Evolutionary conservation across 2,888 invertebrate species (phyloP).

Genomic region (Volucella zonaria): DNA sequence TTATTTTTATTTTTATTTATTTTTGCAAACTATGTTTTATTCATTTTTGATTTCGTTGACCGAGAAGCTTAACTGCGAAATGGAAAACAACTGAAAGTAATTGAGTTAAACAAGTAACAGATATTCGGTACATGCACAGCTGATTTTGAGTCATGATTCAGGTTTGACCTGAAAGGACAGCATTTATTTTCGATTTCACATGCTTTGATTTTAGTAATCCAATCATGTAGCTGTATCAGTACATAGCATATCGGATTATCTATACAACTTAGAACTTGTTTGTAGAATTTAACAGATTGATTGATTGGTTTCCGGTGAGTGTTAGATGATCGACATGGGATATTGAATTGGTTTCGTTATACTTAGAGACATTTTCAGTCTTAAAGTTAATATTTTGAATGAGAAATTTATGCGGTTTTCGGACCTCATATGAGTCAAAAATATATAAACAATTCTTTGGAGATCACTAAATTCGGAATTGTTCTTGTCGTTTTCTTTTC

Average conservation of each 20-base stretch:
- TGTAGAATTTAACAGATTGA: not conserved
- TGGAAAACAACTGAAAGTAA: slow-evolving; percentile 64
- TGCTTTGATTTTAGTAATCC: slow-evolving; percentile 8
- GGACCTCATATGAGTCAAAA: too few relatives aligned
- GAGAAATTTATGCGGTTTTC: too few relatives aligned
- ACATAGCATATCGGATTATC: not conserved
- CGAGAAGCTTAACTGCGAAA: slow-evolving; percentile 54
- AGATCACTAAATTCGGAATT: too few relatives aligned
- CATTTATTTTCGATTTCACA: slow-evolving; percentile 61
- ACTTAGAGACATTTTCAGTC: too few relatives aligned
- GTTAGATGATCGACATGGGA: too few relatives aligned
- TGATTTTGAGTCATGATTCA: slow-evolving; percentile 42
- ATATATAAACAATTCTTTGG: too few relatives aligned
- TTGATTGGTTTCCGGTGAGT: too few relatives aligned
- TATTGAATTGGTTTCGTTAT: too few relatives aligned
- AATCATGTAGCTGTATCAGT: slow-evolving; percentile 14
- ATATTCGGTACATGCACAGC: slow-evolving; percentile 17
- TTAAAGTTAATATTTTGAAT: too few relatives aligned
- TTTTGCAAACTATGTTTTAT: slow-evolving; percentile 55
- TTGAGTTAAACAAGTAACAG: not conserved
- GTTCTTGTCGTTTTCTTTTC: too few relatives aligned
- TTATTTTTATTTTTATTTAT: slow-evolving; percentile 19
- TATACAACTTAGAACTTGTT: not conserved
- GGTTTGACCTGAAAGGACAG: slow-evolving; percentile 64
- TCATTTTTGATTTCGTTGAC: slow-evolving; percentile 62